phyloP scores from a whole-genome alignment of 2,797 vertebrate genomes.

The Zalophus californianus region DNA sequence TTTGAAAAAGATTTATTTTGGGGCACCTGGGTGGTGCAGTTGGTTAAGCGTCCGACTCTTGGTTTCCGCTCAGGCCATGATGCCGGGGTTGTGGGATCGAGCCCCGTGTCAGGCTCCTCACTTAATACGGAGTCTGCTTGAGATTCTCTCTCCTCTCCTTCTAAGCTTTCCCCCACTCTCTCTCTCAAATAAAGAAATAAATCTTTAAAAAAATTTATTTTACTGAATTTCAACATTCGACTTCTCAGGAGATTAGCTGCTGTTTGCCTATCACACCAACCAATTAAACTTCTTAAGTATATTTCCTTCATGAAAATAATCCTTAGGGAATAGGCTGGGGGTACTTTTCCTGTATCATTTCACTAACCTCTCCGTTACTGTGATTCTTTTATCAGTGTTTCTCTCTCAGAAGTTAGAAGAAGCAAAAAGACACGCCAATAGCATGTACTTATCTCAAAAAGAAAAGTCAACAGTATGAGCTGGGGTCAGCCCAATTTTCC shows the following conservation, averaged over 20 bases:
- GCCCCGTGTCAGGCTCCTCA: not conserved
- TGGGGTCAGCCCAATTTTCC: not conserved
- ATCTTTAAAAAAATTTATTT: not conserved
- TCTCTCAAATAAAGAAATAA: not conserved
- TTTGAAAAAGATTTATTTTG: conserved; percentile 10
- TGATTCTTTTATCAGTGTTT: not conserved
- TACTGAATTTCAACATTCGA: conserved; percentile 39
- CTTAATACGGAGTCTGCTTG: not conserved
- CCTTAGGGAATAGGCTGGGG: not conserved
- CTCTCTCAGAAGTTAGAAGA: not conserved
- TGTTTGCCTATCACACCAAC: not conserved
- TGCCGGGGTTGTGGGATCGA: not conserved
- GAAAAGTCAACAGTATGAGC: not conserved
- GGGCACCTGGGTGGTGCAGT: not conserved
- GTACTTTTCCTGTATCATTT: not conserved
- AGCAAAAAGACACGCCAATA: not conserved
- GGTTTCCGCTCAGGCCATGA: not conserved
- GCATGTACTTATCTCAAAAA: not conserved
- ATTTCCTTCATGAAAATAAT: conserved; percentile 28
- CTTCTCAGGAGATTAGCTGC: conserved; percentile 40
- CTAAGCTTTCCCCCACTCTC: not conserved
- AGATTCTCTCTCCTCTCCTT: not conserved
- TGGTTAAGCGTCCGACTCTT: not conserved
- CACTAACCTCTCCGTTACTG: not conserved
- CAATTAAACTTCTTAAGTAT: not conserved